Percentiles rank a stretch among this genome's conserved stretches.
Evolutionary conservation across 2,797 vertebrate species (phyloP).

Genomic region (Channa striata): DNA sequence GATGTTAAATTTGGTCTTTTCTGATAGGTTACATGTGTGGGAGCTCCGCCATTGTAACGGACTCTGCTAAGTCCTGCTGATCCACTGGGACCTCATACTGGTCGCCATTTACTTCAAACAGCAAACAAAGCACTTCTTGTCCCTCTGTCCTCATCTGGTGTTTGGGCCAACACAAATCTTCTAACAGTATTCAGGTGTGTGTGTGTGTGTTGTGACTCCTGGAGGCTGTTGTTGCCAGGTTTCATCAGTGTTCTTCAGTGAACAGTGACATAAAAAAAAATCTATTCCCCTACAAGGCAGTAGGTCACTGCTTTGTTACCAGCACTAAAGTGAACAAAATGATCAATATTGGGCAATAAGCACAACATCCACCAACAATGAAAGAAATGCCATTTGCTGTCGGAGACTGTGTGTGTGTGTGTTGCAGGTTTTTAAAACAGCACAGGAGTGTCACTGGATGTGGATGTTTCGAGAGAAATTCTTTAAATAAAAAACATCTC

Average conservation of each 20-base stretch:
- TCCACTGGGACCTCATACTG: too few relatives aligned
- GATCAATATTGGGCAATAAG: conserved; percentile 33
- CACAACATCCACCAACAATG: conserved; percentile 19
- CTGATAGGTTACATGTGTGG: too few relatives aligned
- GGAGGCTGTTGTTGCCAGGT: conserved; percentile 29
- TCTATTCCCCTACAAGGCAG: conserved; percentile 36
- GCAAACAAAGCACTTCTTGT: background rate
- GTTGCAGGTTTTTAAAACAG: background rate
- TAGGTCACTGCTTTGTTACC: conserved; percentile 13
- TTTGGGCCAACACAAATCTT: conserved; percentile 10
- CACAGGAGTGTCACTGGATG: background rate
- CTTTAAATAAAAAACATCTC: conserved; percentile 24
- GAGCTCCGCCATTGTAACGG: too few relatives aligned
- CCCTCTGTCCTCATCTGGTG: conserved; percentile 3
- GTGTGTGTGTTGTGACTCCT: conserved; percentile 24
- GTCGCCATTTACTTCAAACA: conserved; percentile 1
- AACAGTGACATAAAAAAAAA: conserved; percentile 39
- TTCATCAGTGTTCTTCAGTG: conserved; percentile 53
- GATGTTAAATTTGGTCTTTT: too few relatives aligned
- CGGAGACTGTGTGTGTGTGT: background rate
- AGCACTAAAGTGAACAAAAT: background rate
- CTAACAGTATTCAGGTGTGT: background rate
- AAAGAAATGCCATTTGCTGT: conserved; percentile 26
- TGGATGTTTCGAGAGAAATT: background rate
- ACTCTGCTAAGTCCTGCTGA: too few relatives aligned